Evolutionary conservation across 2,888 invertebrate genomes (phyloP), one percentile per base, ranked within the genome.

Genomic region (Drosophila longiperda): DNA sequence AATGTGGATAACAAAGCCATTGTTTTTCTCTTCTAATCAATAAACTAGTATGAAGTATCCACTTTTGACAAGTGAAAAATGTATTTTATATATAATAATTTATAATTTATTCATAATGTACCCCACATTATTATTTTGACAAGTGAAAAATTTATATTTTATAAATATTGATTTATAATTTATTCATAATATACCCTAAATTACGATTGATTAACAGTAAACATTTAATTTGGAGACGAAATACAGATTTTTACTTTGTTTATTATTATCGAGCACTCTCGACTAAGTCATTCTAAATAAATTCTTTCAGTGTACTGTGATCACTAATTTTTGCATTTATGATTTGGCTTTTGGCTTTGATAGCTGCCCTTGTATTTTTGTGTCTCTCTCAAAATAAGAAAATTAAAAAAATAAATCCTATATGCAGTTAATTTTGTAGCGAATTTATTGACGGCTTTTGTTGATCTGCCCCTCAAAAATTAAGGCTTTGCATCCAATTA

Each of bases 291-390:
- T 45, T 45, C 20, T 15, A 20, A 23, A 3, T 7, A 7, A 23
- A 15, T 53, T 23, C 3, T 26, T 20, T 15, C 20, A 15, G 33
- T 34, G 52, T 34, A 15, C 20, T 32, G 17, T 49, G 53, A 32
- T 26, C 52, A 68, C 73, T 57, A 61, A 52, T 70, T 66, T 62
- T 65, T 59, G 59, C 73, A 72, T 73, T 68, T 78, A 54, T 68
- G 63, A 75, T 69, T 60, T 60, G 58, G 52, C 34, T 67, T 60
- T 50, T 34, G 59, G n/a, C 59, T 65, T 69, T 65, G 54, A 62
- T 70, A 62, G 55, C 45, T 75, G 82, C 76, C 88, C 88, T 86
- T 87, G 80, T 75, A 55, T 61, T 70, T 55, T 33, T 63, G 20
- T n/a, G n/a, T 32, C 32, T 20, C 9, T 40, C 9, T 40, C 40